These are phyloP conservation scores for Serripes groenlandicus DNA, from an alignment of 2,888 invertebrate genomes.

Conservation along the genomic window DNA sequence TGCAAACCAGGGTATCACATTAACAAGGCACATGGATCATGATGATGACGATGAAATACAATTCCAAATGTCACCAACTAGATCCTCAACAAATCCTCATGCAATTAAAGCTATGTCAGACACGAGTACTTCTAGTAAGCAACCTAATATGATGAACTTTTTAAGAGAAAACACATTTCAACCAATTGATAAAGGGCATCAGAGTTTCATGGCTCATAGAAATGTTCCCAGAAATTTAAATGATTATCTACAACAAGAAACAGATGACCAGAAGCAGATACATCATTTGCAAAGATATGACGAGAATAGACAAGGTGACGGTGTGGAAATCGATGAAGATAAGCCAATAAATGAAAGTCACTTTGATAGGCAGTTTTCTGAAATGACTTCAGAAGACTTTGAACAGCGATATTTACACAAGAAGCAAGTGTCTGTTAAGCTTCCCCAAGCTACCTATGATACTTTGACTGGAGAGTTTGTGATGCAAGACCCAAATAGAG, in stretches of 20 bases:
- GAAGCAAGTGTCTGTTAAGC: constrained; percentile 63
- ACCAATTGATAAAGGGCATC: constrained; percentile 40
- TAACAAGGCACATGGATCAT: constrained; percentile 12
- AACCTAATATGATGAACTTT: constrained; percentile 14
- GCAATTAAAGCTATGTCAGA: not conserved
- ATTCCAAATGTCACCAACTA: constrained; percentile 54
- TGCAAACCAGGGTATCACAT: not conserved
- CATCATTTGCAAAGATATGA: not conserved
- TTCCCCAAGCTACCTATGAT: constrained; percentile 63
- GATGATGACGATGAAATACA: constrained; percentile 35
- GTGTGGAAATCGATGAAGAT: constrained; percentile 18
- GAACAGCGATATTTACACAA: constrained; percentile 53
- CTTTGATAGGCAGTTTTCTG: constrained; percentile 28
- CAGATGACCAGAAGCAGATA: not conserved
- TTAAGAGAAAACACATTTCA: constrained; percentile 32
- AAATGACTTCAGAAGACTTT: constrained; percentile 33
- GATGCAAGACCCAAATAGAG: constrained; percentile 9
- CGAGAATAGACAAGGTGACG: constrained; percentile 51
- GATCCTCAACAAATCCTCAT: not conserved
- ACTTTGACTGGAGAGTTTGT: constrained; percentile 40
- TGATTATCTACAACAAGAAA: constrained; percentile 34
- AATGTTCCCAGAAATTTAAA: constrained; percentile 49
- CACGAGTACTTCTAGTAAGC: constrained; percentile 3
- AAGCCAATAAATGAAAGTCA: not conserved
- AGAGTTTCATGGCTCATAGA: constrained; percentile 13